Conservation (phyloP, 64 coral and sea anemone genomes). For the Astreopora myriophthalma region DNA sequence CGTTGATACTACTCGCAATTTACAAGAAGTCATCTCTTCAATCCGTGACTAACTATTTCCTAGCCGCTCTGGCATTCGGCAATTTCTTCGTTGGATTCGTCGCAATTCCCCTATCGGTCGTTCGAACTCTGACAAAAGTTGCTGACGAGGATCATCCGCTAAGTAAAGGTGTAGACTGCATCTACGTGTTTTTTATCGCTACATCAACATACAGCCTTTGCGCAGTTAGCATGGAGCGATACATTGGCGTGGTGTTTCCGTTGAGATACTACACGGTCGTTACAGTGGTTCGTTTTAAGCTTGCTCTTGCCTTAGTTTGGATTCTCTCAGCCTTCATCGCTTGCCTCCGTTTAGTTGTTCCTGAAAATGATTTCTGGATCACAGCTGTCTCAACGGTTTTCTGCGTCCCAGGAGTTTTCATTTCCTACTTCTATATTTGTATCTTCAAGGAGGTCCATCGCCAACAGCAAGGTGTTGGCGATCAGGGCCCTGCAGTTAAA, state of each 20-base stretch:
- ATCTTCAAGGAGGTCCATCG: constrained; percentile 35
- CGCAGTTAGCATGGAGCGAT: constrained; percentile 15
- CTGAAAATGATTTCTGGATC: constrained; percentile 9
- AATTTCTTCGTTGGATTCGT: constrained; percentile 15
- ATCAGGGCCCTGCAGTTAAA: neutral
- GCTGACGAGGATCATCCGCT: constrained; percentile 2
- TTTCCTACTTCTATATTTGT: constrained; percentile 2
- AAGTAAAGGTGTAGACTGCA: neutral
- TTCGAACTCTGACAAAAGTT: neutral
- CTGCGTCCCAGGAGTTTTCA: neutral
- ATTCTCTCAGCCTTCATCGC: neutral
- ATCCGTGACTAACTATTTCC: constrained; percentile 17
- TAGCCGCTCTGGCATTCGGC: constrained; percentile 2
- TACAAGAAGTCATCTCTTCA: constrained; percentile 3
- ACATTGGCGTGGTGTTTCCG: neutral
- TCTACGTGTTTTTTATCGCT: constrained; percentile 20
- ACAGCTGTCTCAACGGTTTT: neutral
- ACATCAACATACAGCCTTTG: constrained; percentile 34
- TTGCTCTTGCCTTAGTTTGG: neutral
- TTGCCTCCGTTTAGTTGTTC: neutral
- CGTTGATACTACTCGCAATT: constrained; percentile 6
- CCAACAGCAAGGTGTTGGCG: neutral
- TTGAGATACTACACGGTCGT: neutral
- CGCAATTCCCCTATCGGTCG: neutral
- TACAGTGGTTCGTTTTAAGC: neutral